Evolutionary conservation across 2,113 vertebrate species (phyloP).

Genomic region (Silurus meridionalis): DNA sequence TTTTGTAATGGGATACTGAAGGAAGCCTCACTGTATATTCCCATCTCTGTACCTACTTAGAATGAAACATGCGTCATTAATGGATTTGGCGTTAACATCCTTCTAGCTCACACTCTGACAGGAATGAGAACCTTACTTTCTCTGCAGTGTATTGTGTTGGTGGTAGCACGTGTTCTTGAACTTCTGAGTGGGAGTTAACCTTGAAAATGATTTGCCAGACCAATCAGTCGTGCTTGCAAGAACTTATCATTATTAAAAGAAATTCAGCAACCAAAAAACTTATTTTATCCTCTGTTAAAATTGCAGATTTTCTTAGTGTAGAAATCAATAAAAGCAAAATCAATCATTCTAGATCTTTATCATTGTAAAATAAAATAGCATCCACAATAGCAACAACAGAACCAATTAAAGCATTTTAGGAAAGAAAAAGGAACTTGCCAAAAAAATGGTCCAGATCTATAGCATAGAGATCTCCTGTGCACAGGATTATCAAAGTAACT

Average conservation of each 20-base stretch:
- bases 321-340: neutral
- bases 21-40: neutral
- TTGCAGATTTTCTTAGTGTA: neutral
- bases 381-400: neutral
- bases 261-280: neutral
- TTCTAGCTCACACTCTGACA: neutral
- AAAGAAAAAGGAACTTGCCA: neutral
- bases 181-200: slow-evolving; percentile 27
- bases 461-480: neutral
- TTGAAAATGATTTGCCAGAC: slow-evolving; percentile 19
- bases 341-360: neutral
- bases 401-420: neutral
- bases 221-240: neutral
- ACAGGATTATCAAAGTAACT: neutral
- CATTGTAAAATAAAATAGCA: neutral
- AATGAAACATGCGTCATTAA: neutral
- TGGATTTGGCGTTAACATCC: neutral
- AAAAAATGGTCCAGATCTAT: neutral
- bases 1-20: neutral
- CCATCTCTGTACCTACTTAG: neutral
- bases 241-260: too few species aligned
- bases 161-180: slow-evolving; percentile 15
- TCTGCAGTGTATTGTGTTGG: neutral
- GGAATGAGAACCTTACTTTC: neutral
- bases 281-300: neutral